These are phyloP conservation scores for Saccostrea glomerata DNA, from an alignment of 1,140 invertebrate genomes.

Conservation along the genomic window DNA sequence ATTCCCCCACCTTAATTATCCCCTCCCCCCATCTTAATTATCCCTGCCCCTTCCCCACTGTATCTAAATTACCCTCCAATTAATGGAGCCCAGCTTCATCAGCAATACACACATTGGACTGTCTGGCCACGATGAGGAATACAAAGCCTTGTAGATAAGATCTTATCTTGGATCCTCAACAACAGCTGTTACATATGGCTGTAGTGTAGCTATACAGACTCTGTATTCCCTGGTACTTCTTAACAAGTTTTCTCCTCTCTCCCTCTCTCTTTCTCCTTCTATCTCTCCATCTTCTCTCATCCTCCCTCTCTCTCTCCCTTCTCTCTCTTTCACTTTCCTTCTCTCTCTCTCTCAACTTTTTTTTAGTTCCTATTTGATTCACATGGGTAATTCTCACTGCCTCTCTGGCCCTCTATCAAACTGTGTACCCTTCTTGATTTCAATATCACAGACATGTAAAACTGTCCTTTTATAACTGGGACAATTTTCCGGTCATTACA, in stretches of 20 bases:
- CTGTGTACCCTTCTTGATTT: background rate
- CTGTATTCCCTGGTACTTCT: background rate
- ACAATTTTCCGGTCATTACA: slow-evolving; percentile 31
- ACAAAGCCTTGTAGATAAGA: background rate
- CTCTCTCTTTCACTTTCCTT: background rate
- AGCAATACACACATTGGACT: background rate
- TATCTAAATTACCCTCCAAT: background rate
- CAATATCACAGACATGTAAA: background rate
- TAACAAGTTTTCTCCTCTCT: background rate
- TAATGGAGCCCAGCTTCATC: background rate
- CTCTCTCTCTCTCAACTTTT: no score
- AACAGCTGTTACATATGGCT: background rate
- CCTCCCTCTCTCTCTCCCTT: background rate
- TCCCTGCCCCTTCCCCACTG: background rate
- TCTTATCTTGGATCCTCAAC: background rate
- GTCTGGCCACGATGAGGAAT: background rate
- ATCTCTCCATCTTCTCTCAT: background rate
- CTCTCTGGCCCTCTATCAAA: background rate
- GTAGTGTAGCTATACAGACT: background rate
- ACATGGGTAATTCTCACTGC: background rate
- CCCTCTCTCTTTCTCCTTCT: background rate
- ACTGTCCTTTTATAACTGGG: background rate
- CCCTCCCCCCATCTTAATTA: background rate
- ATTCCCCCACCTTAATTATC: background rate
- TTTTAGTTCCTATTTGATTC: no score